phyloP scores from a whole-genome alignment of 2,113 vertebrate species.

The Diphyllodes magnificus region DNA sequence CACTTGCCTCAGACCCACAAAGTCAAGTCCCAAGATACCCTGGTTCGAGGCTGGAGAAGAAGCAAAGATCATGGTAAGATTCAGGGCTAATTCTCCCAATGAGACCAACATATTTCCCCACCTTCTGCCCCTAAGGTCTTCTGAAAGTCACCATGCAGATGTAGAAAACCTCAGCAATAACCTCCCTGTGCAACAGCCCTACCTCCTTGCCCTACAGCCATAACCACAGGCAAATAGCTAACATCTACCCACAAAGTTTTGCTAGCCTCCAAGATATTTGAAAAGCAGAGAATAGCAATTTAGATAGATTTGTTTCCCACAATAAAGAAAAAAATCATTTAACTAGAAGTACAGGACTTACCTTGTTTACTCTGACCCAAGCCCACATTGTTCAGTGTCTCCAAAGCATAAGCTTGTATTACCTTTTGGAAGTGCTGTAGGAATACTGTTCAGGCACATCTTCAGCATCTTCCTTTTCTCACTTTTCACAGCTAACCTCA shows the following conservation, averaged over 20 bases:
- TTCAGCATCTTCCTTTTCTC: not conserved
- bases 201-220: not conserved
- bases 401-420: not conserved
- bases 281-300: not conserved
- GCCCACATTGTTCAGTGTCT: not conserved
- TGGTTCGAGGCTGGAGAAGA: not conserved
- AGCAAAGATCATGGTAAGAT: not conserved
- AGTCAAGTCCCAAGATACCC: not conserved
- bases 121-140: not conserved
- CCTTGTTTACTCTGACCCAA: not conserved
- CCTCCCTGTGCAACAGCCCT: not conserved
- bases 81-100: not conserved
- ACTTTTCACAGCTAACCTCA: not conserved
- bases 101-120: not conserved
- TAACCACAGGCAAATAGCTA: not conserved
- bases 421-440: not conserved
- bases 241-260: not conserved
- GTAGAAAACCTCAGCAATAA: not conserved
- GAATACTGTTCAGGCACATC: not conserved
- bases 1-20: not conserved
- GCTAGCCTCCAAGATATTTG: not conserved
- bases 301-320: not conserved
- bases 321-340: not conserved
- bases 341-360: not conserved
- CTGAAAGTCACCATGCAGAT: not conserved